Evolutionary conservation across 2,888 invertebrate genomes (phyloP), one percentile per base, ranked within the genome.

Genomic region (Drosophila mercatorum): DNA sequence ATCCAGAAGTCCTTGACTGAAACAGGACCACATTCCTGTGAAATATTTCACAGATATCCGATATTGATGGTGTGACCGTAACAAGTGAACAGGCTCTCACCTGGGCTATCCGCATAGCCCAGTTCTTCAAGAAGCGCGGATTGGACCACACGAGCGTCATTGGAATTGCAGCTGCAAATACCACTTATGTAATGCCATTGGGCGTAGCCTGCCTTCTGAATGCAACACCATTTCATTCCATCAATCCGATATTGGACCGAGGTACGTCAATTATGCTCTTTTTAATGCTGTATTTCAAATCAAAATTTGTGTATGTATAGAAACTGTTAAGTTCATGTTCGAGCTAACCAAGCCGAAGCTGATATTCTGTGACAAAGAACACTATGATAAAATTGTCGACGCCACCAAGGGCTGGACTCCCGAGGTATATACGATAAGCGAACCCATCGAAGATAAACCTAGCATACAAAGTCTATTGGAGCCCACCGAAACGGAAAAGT

Each of bases 51-150:
- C 36, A 90, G 90, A 90, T 90, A 22, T 83, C 78, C 5, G 83
- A 80, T 58, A 62, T 63, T 43, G 81, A 78, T 64, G 83, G 78
- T 0, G 56, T 76, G 26, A 43, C 60, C 4, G 72, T 89, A 10
- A 88, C 82, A 68, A 5, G 2, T 10, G 31, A 71, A 5, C 68
- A 87, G 43, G 80, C 81, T 1, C 62, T 80, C 12, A 75, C 64
- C 0, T 69, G 81, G 71, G 80, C 78, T 43, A 78, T 86, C 44
- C 81, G 84, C 31, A 71, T 88, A 6, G 86, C 88, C 1, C 81
- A 81, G 60, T 62, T 83, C 8, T 64, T 90, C 7, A 78, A 79
- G 57, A 73, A 72, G 11, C 47, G 75, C 3, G 80, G 78, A 1
- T 28, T 90, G 0, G 61, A 75, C 14, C 80, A 88, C 49, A 75